phyloP scores from a whole-genome alignment of 2,797 vertebrate species.

The Rhadinocentrus ornatus region DNA sequence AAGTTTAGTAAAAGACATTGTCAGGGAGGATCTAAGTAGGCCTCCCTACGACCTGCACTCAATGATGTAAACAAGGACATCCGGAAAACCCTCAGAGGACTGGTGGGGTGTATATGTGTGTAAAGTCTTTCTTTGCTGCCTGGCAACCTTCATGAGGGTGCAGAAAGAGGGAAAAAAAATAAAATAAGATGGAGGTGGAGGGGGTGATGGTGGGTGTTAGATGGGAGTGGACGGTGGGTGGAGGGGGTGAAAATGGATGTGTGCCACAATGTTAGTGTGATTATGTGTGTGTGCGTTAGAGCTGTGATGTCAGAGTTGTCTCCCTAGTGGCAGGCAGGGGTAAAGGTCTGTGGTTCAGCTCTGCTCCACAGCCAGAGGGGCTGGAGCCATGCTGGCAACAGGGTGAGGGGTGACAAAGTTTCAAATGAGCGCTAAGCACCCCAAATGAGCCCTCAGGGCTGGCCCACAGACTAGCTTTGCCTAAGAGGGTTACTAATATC shows the following conservation, averaged over 20 bases:
- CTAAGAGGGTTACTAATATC: slow-evolving; percentile 84
- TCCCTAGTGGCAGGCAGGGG: slow-evolving; percentile 66
- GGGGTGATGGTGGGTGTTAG: slow-evolving; percentile 40
- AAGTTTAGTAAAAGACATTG: slow-evolving; percentile 55
- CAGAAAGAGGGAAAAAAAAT: slow-evolving; percentile 56
- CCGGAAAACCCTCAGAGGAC: slow-evolving; percentile 80
- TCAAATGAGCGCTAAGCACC: slow-evolving; percentile 81
- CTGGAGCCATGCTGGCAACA: slow-evolving; percentile 70
- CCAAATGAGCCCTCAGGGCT: slow-evolving; percentile 81
- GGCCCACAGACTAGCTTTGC: slow-evolving; percentile 79
- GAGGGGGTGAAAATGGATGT: slow-evolving; percentile 60
- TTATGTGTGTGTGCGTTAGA: slow-evolving; percentile 49
- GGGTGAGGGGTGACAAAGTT: slow-evolving; percentile 79
- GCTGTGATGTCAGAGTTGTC: slow-evolving; percentile 66
- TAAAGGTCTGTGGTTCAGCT: slow-evolving; percentile 70
- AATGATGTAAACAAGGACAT: slow-evolving; percentile 83
- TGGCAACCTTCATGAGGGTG: slow-evolving; percentile 76
- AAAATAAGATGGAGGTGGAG: slow-evolving; percentile 25
- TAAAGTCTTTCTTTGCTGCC: slow-evolving; percentile 81
- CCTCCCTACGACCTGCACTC: slow-evolving; percentile 72
- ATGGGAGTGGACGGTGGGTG: slow-evolving; percentile 70
- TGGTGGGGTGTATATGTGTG: slow-evolving; percentile 77
- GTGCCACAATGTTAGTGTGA: slow-evolving; percentile 51
- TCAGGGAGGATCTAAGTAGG: slow-evolving; percentile 63
- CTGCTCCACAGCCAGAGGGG: slow-evolving; percentile 72